Conservation (phyloP, 2,113 vertebrate species). For the Nerophis ophidion region DNA sequence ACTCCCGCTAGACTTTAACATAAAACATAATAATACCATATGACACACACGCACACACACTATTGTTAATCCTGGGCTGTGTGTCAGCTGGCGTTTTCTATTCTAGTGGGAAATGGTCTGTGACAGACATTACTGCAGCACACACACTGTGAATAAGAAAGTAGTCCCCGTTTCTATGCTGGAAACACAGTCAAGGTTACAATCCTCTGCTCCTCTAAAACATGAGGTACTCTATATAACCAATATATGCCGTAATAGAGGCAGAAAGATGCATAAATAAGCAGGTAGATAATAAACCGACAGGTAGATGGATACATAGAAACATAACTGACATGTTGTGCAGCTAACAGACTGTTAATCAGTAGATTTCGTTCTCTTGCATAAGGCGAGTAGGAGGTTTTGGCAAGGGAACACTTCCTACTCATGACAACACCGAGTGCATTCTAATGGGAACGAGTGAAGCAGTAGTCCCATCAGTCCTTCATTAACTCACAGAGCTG, state of each 20-base stretch:
- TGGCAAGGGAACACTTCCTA: conserved; percentile 22
- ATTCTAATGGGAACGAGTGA: conserved; percentile 17
- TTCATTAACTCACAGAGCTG: background rate
- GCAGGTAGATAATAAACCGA: conserved; percentile 4
- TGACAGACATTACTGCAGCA: conserved; percentile 54
- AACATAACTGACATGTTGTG: background rate
- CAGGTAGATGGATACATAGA: background rate
- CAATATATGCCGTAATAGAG: background rate
- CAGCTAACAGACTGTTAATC: conserved; percentile 19
- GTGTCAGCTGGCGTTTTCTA: conserved; percentile 54
- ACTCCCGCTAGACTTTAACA: too few relatives aligned
- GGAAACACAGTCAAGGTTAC: conserved; percentile 45
- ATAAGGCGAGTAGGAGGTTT: conserved; percentile 27
- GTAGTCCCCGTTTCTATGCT: conserved; percentile 13
- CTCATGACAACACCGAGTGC: conserved; percentile 20
- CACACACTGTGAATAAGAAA: conserved; percentile 53
- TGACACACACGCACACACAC: conserved; percentile 22
- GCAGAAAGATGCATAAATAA: background rate
- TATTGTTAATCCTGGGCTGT: conserved; percentile 32
- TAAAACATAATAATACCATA: too few relatives aligned
- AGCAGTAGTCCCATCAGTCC: conserved; percentile 3
- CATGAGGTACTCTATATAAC: background rate
- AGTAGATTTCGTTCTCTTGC: conserved; percentile 43
- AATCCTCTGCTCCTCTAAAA: conserved; percentile 16
- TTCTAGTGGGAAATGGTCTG: conserved; percentile 51